Conservation (phyloP, 2,113 vertebrate genomes). For the Archilochus colubris region DNA sequence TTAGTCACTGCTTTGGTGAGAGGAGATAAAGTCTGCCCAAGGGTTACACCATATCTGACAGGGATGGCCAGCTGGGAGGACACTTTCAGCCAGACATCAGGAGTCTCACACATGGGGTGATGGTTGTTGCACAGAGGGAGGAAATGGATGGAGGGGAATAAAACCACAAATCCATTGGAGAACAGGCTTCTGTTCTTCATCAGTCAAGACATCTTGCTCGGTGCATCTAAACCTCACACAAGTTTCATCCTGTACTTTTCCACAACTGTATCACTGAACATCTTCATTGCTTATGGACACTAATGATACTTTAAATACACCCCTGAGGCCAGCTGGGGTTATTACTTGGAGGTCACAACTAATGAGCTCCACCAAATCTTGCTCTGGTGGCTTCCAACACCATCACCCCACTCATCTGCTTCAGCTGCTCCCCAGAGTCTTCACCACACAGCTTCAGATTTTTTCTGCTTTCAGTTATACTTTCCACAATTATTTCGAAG, state of each 20-base stretch:
- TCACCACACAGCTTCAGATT: not conserved
- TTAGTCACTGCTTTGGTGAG: not conserved
- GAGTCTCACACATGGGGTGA: not conserved
- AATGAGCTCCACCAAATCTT: no score
- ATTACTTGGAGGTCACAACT: no score
- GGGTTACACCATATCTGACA: not conserved
- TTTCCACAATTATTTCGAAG: constrained; percentile 31
- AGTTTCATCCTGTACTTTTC: constrained; percentile 10
- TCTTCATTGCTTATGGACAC: not conserved
- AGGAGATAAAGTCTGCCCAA: not conserved
- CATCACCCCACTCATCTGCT: not conserved
- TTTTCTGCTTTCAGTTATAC: constrained; percentile 11
- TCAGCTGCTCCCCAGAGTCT: not conserved
- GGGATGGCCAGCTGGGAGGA: not conserved
- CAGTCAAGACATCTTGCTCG: not conserved
- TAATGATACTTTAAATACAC: not conserved
- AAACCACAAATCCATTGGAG: not conserved
- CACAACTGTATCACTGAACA: not conserved
- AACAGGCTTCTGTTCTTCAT: not conserved
- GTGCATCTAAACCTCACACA: not conserved
- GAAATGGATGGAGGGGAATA: not conserved
- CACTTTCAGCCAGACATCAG: not conserved
- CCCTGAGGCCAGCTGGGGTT: no score
- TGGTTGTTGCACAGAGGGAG: not conserved
- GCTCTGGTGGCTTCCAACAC: no score